These are phyloP conservation scores for Odontamblyopus lacepedii DNA, from an alignment of 2,797 vertebrate genomes.

Conservation along the genomic window DNA sequence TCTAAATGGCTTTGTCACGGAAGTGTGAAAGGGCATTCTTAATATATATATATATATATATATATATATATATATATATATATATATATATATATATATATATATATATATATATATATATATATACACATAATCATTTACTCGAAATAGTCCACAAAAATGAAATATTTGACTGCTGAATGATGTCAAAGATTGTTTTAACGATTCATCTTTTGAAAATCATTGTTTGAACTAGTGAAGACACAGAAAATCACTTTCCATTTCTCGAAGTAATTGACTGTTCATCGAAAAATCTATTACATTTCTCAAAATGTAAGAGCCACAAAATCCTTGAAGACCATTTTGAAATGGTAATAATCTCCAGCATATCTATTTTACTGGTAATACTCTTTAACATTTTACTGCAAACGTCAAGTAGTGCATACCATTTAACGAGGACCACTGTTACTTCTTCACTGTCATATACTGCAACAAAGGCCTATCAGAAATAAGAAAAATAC, in stretches of 20 bases:
- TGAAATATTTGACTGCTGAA: background rate
- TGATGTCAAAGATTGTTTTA: background rate
- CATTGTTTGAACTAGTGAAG: background rate
- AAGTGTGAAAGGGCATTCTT: too few relatives aligned
- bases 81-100: too few relatives aligned
- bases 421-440: background rate
- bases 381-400: background rate
- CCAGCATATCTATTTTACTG: background rate
- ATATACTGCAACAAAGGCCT: background rate
- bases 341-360: conserved; percentile 1
- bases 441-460: background rate
- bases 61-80: too few relatives aligned
- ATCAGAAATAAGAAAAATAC: too few relatives aligned
- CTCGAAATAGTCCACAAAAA: background rate
- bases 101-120: too few relatives aligned
- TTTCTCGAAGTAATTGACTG: background rate
- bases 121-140: too few relatives aligned
- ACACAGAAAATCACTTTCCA: background rate
- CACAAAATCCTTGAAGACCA: background rate
- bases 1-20: too few relatives aligned
- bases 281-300: background rate
- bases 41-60: too few relatives aligned
- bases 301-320: background rate
- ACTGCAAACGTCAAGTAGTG: conserved; percentile 3
- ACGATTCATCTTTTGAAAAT: background rate